Percentiles rank a stretch among this genome's conserved stretches.
These are phyloP conservation scores for Bombus balteatus DNA, from an alignment of 1,140 invertebrate species.

Conservation along the genomic window DNA sequence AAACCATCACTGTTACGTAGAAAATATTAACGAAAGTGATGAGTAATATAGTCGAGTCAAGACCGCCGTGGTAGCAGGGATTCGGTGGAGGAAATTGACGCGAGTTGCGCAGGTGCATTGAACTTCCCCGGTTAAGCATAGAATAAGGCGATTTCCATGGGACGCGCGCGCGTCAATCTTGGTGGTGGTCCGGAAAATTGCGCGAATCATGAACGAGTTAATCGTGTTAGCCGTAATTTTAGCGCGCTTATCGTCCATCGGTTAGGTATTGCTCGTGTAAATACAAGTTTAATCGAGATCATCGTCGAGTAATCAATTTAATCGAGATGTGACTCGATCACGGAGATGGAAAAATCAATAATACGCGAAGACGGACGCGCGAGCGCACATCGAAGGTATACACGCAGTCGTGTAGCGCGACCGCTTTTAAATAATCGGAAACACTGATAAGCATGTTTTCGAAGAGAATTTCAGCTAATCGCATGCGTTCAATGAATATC, in stretches of 20 bases:
- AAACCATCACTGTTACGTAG: background rate
- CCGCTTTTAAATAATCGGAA: slow-evolving; percentile 4
- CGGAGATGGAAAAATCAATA: slow-evolving; percentile 52
- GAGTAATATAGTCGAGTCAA: background rate
- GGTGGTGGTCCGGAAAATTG: slow-evolving; percentile 6
- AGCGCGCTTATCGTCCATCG: slow-evolving; percentile 21
- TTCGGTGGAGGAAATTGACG: background rate
- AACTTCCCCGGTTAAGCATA: background rate
- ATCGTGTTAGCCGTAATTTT: slow-evolving; percentile 51
- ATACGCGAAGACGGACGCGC: background rate
- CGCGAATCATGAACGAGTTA: slow-evolving; percentile 38
- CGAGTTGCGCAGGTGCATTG: background rate
- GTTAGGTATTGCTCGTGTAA: slow-evolving; percentile 31
- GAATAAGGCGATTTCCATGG: background rate
- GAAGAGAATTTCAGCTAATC: background rate
- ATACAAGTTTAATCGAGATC: slow-evolving; percentile 48
- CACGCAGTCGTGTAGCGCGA: background rate
- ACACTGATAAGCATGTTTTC: background rate
- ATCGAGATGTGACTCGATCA: slow-evolving; percentile 55
- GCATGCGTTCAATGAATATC: no score
- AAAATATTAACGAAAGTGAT: background rate
- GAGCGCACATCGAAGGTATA: background rate
- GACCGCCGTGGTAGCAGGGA: no score
- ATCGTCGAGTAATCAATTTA: slow-evolving; percentile 60
- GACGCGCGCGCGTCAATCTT: background rate